Conservation (phyloP, 2,888 invertebrate genomes). For the Bembecia ichneumoniformis region DNA sequence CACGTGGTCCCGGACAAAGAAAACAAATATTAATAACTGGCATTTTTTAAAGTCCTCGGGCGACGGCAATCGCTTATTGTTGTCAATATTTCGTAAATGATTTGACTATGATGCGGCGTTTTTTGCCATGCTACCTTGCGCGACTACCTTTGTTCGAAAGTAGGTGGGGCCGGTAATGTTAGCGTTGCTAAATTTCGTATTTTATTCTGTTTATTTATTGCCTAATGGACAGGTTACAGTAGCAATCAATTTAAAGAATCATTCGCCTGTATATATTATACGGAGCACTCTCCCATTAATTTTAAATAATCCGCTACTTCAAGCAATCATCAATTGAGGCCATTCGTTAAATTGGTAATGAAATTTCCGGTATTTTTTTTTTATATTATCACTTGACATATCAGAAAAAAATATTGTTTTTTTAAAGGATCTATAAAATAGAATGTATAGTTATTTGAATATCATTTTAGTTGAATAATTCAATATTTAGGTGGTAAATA, state of each 20-base stretch:
- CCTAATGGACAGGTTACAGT: slow-evolving; percentile 61
- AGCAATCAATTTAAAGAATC: slow-evolving; percentile 11
- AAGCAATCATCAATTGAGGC: too few relatives aligned
- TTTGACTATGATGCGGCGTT: slow-evolving; percentile 65
- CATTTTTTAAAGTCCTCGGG: slow-evolving; percentile 65
- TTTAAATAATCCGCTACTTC: too few relatives aligned
- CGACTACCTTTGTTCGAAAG: slow-evolving; percentile 37
- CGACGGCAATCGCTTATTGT: slow-evolving; percentile 55
- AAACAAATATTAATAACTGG: slow-evolving; percentile 70
- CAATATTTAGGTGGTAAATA: too few relatives aligned
- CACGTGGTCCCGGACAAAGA: slow-evolving; percentile 68
- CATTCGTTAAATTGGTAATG: too few relatives aligned
- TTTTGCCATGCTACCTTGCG: slow-evolving; percentile 45
- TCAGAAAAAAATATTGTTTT: too few relatives aligned
- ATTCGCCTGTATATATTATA: too few relatives aligned
- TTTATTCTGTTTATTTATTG: slow-evolving; percentile 59
- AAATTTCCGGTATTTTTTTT: too few relatives aligned
- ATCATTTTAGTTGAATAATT: too few relatives aligned
- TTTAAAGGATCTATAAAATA: too few relatives aligned
- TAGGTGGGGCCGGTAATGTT: slow-evolving; percentile 41
- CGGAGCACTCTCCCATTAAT: too few relatives aligned
- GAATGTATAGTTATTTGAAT: too few relatives aligned
- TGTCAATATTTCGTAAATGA: slow-evolving; percentile 72
- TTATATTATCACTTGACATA: too few relatives aligned
- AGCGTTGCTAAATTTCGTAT: slow-evolving; percentile 44